Conservation (phyloP, 2,888 invertebrate genomes). For the Caenorhabditis sp. region DNA sequence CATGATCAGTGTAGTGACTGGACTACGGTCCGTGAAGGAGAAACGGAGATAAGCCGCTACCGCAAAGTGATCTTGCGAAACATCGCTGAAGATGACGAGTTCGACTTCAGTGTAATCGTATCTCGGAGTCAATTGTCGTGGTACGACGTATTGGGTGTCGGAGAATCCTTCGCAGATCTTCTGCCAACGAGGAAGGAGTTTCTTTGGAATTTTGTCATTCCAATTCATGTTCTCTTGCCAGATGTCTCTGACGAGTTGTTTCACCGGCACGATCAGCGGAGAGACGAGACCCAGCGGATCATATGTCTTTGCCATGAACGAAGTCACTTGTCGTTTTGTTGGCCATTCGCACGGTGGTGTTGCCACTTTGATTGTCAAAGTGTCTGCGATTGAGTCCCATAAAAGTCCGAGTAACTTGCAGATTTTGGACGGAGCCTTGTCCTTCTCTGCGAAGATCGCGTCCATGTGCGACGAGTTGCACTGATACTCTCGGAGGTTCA, state of each 20-base stretch:
- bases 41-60: background rate
- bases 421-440: background rate
- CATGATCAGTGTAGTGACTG: conserved; percentile 48
- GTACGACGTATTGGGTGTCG: background rate
- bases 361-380: conserved; percentile 15
- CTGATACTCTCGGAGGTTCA: conserved; percentile 64
- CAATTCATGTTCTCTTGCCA: conserved; percentile 15
- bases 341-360: background rate
- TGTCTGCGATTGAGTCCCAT: conserved; percentile 11
- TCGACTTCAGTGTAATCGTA: background rate
- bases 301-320: conserved; percentile 20
- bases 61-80: conserved; percentile 22
- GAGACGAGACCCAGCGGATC: conserved; percentile 47
- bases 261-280: conserved; percentile 34
- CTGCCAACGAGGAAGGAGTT: background rate
- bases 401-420: conserved; percentile 21
- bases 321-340: conserved; percentile 16
- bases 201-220: conserved; percentile 9
- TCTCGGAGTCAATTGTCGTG: background rate
- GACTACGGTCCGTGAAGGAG: background rate
- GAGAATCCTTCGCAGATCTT: background rate
- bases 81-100: conserved; percentile 21
- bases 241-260: conserved; percentile 28
- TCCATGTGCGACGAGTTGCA: conserved; percentile 61
- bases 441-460: background rate